Percentiles rank a stretch among this genome's conserved stretches.
phyloP scores from a whole-genome alignment of 2,797 vertebrate genomes.

The Melopsittacus undulatus region DNA sequence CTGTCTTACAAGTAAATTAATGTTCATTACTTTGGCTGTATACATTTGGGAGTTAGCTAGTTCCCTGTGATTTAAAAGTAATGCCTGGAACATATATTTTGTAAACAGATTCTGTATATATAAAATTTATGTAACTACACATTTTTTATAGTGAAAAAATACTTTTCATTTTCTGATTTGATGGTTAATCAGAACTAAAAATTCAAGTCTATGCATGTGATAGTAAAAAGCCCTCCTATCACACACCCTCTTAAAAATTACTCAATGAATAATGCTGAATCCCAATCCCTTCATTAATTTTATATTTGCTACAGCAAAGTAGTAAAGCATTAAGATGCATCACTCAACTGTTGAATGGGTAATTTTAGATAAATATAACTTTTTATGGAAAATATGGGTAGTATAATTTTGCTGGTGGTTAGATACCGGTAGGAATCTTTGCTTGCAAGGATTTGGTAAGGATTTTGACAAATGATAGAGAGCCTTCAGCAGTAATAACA shows the following conservation, averaged over 20 bases:
- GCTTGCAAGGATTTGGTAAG: neutral
- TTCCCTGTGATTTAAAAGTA: neutral
- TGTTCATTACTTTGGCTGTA: accelerated
- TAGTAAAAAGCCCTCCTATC: neutral
- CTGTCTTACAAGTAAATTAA: neutral
- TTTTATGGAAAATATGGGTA: neutral
- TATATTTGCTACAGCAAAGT: neutral
- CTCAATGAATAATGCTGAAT: neutral
- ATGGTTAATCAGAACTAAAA: neutral
- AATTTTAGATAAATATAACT: neutral
- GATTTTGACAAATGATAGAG: neutral
- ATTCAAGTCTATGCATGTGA: neutral
- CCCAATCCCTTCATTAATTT: neutral
- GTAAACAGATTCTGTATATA: neutral
- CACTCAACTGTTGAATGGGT: neutral
- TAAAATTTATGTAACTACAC: neutral
- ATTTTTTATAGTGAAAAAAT: neutral
- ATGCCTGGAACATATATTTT: neutral
- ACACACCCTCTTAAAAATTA: neutral
- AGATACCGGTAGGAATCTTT: neutral
- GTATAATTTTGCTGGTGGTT: neutral
- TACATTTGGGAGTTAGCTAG: neutral
- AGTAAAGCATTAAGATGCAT: neutral
- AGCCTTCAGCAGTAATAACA: neutral
- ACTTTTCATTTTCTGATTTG: neutral